Conservation (phyloP, 2,797 vertebrate genomes). For the Falco biarmicus region DNA sequence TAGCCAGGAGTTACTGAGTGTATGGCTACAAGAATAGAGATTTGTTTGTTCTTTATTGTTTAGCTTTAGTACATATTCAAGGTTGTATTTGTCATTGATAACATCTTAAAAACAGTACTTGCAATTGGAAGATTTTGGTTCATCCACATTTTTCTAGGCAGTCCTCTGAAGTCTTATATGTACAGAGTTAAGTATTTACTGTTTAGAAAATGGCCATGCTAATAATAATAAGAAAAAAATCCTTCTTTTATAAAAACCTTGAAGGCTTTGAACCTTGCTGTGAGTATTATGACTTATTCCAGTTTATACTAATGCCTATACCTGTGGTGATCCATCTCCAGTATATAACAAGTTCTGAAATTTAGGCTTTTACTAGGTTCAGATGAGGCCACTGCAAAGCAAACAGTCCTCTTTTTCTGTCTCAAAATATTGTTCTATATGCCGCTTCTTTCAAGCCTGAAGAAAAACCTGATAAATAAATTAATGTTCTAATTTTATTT, state of each 20-base stretch:
- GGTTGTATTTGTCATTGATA: background rate
- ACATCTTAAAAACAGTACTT: background rate
- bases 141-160: background rate
- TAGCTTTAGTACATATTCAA: constrained; percentile 15
- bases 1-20: background rate
- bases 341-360: background rate
- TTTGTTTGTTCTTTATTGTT: constrained; percentile 22
- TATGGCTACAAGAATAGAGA: background rate
- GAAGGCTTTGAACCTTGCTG: background rate
- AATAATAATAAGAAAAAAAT: background rate
- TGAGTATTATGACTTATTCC: background rate
- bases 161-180: background rate
- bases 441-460: background rate
- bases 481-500: background rate
- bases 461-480: background rate
- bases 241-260: background rate
- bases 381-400: background rate
- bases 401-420: background rate
- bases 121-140: background rate
- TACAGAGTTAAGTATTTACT: background rate
- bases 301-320: background rate
- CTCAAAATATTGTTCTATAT: background rate
- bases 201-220: background rate
- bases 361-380: accelerated
- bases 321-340: background rate